Base-by-base conservation (phyloP, 2,888 invertebrate species). In the Pyrochroa serraticornis region DNA sequence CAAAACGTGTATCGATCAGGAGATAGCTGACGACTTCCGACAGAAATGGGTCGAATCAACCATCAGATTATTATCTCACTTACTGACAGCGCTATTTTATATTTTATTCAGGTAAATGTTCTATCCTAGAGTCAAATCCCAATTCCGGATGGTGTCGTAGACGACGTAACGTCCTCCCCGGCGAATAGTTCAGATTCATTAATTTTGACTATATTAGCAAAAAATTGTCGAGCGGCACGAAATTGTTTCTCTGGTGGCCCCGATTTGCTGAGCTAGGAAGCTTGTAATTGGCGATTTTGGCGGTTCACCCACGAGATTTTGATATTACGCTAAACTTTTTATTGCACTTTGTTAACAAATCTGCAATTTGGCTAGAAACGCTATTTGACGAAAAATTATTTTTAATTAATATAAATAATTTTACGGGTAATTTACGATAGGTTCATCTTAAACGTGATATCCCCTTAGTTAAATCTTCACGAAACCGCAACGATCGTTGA, bases 81-180 rank as follows among this genome's bases (percentile, higher is more conserved):
- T 50, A 50, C 56, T 39, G 56, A 44, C 56, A 71, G 69, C 69
- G 71, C 70, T 72, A 71, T 68, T 71, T 71, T 70, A 73, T 73
- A 75, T 75, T 75, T 76, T 75, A 75, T 75, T 73, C 74, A 70
- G 71, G 71, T 69, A 71, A 75, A 72, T 71, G 72, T 71, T 64
- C 61, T 62, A 33, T 54, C 63, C 70, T 45, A 63, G 71, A 70
- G 60, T 58, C 55, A 38, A 67, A 52, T 36, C 32, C 38, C 33
- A 44, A 51, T 43, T 10, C 31, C 31, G 30, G 9, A 32, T 22
- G 2, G 5, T 22, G 22, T 5, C 22, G 22, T 22, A 22, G 22
- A 22, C 22, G 22, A 22, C 22, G 5, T 3, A 22, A 22, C 22
- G 22, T 2, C 22, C 22, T 39, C 12, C 39, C 12, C 3, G 3